A percentile compares a stretch with the other conserved stretches of the same genome.
These are phyloP conservation scores for Zaprionus africanus DNA, from an alignment of 1,140 invertebrate genomes.

Conservation along the genomic window DNA sequence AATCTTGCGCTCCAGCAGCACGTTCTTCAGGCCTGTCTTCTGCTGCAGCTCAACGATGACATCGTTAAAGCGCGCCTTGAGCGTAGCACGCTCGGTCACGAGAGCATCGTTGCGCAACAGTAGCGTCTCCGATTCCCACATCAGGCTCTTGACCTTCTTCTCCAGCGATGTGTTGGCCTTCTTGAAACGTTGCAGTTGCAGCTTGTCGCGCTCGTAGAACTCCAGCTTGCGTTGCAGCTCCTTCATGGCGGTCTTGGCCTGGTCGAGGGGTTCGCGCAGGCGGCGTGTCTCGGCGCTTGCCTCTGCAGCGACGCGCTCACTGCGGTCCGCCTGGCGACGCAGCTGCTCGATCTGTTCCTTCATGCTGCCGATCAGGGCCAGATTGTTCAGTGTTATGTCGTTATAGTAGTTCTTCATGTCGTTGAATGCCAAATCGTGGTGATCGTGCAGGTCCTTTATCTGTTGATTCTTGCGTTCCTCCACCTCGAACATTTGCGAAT, in stretches of 20 bases:
- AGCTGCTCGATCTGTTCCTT: slow-evolving; percentile 95
- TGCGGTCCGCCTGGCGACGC: slow-evolving; percentile 91
- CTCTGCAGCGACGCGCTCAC: slow-evolving; percentile 86
- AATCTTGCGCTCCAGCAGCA: slow-evolving; percentile 91
- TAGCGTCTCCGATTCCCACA: slow-evolving; percentile 90
- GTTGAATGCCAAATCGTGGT: slow-evolving; percentile 93
- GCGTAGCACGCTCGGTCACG: slow-evolving; percentile 89
- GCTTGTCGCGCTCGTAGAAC: slow-evolving; percentile 92
- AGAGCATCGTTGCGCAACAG: slow-evolving; percentile 92
- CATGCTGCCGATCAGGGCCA: slow-evolving; percentile 91
- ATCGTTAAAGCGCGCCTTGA: slow-evolving; percentile 91
- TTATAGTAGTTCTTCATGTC: slow-evolving; percentile 98
- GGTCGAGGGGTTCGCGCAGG: slow-evolving; percentile 89
- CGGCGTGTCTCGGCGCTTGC: slow-evolving; percentile 90
- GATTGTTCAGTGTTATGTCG: slow-evolving; percentile 95
- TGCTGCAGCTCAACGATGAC: slow-evolving; percentile 94
- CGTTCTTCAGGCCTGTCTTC: slow-evolving; percentile 90
- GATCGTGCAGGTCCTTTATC: slow-evolving; percentile 91
- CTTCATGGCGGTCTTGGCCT: slow-evolving; percentile 88
- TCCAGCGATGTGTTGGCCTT: slow-evolving; percentile 84
- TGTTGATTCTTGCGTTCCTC: slow-evolving; percentile 96
- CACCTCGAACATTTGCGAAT: slow-evolving; percentile 92
- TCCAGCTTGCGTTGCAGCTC: slow-evolving; percentile 90
- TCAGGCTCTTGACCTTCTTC: slow-evolving; percentile 90
- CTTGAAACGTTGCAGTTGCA: slow-evolving; percentile 86